phyloP scores from a whole-genome alignment of 2,113 vertebrate genomes.

The Peromyscus polionotus region DNA sequence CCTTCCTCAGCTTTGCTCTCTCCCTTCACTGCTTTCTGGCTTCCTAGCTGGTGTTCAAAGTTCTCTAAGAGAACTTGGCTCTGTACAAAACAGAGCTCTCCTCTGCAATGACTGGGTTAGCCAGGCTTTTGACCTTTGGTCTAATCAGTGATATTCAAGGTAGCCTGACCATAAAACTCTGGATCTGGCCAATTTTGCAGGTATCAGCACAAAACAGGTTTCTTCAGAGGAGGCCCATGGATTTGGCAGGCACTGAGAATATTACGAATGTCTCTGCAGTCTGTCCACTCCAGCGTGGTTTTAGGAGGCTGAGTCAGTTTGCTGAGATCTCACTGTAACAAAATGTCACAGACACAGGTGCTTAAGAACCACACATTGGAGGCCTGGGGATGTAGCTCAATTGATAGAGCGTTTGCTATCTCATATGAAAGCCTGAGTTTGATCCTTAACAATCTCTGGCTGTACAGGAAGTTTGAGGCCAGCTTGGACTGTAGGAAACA shows the following conservation, averaged over 20 bases:
- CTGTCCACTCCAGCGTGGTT: background rate
- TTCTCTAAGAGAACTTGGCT: background rate
- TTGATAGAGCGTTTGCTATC: background rate
- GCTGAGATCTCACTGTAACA: background rate
- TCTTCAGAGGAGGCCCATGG: background rate
- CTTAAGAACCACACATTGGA: background rate
- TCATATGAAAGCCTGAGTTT: background rate
- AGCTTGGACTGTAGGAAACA: background rate
- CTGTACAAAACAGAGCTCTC: background rate
- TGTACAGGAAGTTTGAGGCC: background rate
- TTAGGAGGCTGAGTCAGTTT: background rate
- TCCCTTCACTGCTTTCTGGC: background rate
- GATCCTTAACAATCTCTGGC: background rate
- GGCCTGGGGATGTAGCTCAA: background rate
- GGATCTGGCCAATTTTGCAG: background rate
- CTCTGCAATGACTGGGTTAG: background rate
- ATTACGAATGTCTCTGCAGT: background rate
- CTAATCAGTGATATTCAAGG: background rate
- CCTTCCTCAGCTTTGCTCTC: background rate
- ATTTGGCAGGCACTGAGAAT: background rate
- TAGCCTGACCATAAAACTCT: background rate
- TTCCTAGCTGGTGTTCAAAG: background rate
- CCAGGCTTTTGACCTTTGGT: background rate
- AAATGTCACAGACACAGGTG: background rate
- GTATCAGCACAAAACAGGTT: background rate